Percentiles rank a stretch among this genome's conserved stretches.
phyloP scores from a whole-genome alignment of 2,113 vertebrate species.

The Gallinago paraguaiae region DNA sequence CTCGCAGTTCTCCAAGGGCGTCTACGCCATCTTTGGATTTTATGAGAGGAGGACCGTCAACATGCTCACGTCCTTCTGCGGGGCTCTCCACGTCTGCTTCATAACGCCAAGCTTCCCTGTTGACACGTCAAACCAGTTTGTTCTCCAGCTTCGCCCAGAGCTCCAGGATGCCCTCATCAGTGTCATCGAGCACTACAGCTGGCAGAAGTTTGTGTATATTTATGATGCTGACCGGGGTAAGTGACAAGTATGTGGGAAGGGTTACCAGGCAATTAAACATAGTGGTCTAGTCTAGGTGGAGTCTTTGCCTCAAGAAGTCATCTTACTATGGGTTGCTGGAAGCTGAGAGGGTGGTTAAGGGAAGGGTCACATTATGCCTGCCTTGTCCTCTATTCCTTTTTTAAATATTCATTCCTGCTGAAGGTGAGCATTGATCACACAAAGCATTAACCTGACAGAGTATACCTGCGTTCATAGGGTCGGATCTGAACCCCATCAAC shows the following conservation, averaged over 20 bases:
- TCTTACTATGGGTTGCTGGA: neutral
- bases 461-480: neutral
- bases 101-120: constrained; percentile 97
- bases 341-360: neutral
- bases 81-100: constrained; percentile 97
- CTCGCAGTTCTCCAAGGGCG: constrained; percentile 98
- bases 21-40: constrained; percentile 98
- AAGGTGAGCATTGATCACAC: neutral
- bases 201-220: constrained; percentile 98
- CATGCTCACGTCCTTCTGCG: constrained; percentile 98
- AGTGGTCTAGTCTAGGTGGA: neutral
- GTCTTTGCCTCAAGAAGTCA: neutral
- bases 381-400: neutral
- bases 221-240: constrained; percentile 96
- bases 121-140: constrained; percentile 96
- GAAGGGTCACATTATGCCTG: neutral
- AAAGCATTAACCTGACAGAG: neutral
- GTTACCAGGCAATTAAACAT: neutral
- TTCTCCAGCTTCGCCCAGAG: constrained; percentile 96
- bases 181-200: constrained; percentile 94
- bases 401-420: neutral
- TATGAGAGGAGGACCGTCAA: constrained; percentile 97
- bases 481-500: neutral
- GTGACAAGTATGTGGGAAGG: neutral
- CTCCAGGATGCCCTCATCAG: constrained; percentile 95